phyloP scores from a whole-genome alignment of 2,113 vertebrate genomes.

The Micromys minutus region DNA sequence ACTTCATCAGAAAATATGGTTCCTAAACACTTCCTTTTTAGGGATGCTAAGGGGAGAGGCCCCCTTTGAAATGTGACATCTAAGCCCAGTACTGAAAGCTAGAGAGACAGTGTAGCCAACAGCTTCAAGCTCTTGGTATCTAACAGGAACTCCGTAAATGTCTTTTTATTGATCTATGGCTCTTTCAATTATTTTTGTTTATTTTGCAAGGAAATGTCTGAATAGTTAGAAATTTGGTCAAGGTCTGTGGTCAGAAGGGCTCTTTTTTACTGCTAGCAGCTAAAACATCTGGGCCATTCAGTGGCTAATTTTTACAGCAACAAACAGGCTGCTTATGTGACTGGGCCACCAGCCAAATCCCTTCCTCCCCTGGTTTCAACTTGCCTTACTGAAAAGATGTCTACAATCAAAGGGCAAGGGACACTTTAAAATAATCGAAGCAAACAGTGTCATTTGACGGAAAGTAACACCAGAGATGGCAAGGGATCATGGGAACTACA shows the following conservation, averaged over 20 bases:
- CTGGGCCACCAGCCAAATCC: neutral
- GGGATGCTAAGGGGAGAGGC: neutral
- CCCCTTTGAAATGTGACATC: neutral
- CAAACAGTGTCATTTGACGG: neutral
- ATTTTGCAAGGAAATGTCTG: constrained; percentile 28
- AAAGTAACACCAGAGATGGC: neutral
- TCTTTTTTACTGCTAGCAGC: neutral
- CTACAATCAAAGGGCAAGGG: neutral
- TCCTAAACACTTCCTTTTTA: neutral
- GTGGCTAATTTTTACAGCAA: neutral
- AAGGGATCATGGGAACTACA: neutral
- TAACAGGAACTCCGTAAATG: neutral
- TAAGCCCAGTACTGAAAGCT: neutral
- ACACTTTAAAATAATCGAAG: constrained; percentile 7
- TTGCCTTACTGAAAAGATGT: neutral
- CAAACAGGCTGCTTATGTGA: neutral
- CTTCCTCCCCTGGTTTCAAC: neutral
- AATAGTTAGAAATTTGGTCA: constrained; percentile 39
- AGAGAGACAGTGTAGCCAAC: neutral
- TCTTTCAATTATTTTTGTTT: neutral
- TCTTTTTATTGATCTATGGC: neutral
- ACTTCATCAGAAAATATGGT: neutral
- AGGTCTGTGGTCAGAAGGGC: neutral
- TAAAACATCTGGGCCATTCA: neutral
- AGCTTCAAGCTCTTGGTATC: neutral